These are phyloP conservation scores for Sialia sialis DNA, from an alignment of 2,113 vertebrate genomes.

Conservation along the genomic window DNA sequence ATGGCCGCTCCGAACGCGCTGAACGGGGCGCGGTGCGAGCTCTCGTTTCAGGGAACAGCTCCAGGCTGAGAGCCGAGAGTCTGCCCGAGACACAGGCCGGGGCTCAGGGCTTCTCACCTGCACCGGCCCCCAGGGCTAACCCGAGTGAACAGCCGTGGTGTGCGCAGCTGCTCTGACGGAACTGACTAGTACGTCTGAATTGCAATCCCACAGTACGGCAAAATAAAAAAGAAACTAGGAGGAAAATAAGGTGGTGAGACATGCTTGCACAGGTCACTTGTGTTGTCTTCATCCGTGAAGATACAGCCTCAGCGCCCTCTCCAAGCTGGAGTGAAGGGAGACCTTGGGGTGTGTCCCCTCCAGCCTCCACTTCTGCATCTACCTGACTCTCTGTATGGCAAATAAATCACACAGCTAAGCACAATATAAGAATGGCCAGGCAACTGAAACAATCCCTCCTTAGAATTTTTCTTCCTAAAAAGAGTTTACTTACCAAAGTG, in stretches of 20 bases:
- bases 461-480: not conserved
- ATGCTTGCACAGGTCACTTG: no score
- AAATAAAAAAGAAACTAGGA: not conserved
- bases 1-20: accelerated
- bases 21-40: accelerated
- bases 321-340: not conserved
- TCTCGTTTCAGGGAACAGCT: accelerated
- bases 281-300: no score
- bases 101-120: accelerated
- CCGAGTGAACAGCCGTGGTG: accelerated
- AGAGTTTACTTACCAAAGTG: not conserved
- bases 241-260: not conserved
- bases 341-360: accelerated
- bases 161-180: accelerated
- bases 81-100: accelerated
- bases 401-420: not conserved
- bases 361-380: no score
- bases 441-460: not conserved
- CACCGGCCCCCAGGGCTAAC: accelerated
- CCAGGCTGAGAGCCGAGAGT: accelerated
- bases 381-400: accelerated
- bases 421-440: accelerated
- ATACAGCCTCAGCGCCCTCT: accelerated
- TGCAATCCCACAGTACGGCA: no score
- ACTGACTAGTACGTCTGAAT: accelerated